Percentiles rank a stretch among this genome's conserved stretches.
phyloP scores from a whole-genome alignment of 1,140 invertebrate species.

The Diabrotica virgifera region DNA sequence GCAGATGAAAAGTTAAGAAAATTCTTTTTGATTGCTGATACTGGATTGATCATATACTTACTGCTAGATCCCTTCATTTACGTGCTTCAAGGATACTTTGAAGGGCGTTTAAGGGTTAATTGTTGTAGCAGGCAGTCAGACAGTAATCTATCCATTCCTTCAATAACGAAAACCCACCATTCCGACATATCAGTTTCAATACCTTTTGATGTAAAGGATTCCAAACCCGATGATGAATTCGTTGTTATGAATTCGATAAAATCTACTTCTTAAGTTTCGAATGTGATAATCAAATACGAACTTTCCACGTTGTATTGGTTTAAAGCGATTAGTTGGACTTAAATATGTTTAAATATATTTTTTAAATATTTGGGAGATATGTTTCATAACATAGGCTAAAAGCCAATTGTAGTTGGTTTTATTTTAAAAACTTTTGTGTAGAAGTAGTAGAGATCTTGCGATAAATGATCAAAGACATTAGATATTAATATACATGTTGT shows the following conservation, averaged over 20 bases:
- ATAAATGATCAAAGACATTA: too few relatives aligned
- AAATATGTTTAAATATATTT: too few relatives aligned
- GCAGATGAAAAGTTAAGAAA: constrained; percentile 16
- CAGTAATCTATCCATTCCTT: constrained; percentile 31
- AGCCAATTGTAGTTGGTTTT: too few relatives aligned
- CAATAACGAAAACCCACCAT: constrained; percentile 8
- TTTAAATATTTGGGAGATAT: too few relatives aligned
- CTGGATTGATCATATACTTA: constrained; percentile 78
- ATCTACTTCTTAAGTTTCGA: neutral
- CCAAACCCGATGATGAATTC: constrained; percentile 2
- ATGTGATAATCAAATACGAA: too few relatives aligned
- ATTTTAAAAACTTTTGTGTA: too few relatives aligned
- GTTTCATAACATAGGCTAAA: too few relatives aligned
- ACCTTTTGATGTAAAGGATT: neutral
- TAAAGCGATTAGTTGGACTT: too few relatives aligned
- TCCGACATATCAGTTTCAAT: constrained; percentile 8
- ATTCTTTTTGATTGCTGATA: constrained; percentile 64
- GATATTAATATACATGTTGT: too few relatives aligned
- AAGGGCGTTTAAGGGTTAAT: constrained; percentile 29
- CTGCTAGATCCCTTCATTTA: constrained; percentile 80
- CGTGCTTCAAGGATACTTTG: constrained; percentile 61
- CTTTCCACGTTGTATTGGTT: too few relatives aligned
- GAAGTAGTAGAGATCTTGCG: too few relatives aligned
- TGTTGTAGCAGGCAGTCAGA: constrained; percentile 30
- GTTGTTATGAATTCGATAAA: neutral